Evolutionary conservation across 2,797 vertebrate species (phyloP), one percentile per base, ranked within the genome.

Genomic region (Alca torda): DNA sequence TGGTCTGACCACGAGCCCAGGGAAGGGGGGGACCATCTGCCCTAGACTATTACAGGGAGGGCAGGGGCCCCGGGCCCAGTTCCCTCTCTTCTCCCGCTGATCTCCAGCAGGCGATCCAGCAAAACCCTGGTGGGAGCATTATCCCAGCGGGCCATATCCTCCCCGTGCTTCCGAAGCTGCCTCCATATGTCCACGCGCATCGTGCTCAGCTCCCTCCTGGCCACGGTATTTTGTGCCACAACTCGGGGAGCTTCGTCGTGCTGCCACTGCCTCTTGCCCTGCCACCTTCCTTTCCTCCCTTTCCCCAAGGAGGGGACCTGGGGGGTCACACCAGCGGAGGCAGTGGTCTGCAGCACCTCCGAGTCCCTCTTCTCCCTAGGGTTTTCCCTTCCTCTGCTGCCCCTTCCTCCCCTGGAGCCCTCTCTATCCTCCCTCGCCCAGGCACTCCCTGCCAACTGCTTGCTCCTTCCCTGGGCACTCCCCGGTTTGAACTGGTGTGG

Each of bases 131-230:
- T 96, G 70, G 95, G 92, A 67, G 63, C 88, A 0, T 95, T 96
- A 41, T 95, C 94, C 95, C 95, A 97, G 76, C 13, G 43, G 50
- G 48, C 16, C 96, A 96, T 97, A 43, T 96, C 77, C 76, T 96
- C 94, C n/a, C 95, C 90, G 0, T 69, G 88, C 69, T 91, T 84
- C 69, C 83, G 70, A 30, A 97, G 96, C 86, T 93, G 83, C 83
- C 95, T 88, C 96, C 96, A 95, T 17, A 95, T 90, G 39, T 93
- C 90, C 86, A 93, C 94, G 4, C 93, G 41, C 67, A 93, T 86
- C 0, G 43, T 90, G 69, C 88, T 53, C 12, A 86, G 4, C 69
- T 95, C 94, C 69, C 39, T 96, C 74, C 88, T 88, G 85, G 61
- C 85, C 76, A 8, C 0, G 4, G 37, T 21, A 1, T 50, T 92